Evolutionary conservation across 1,140 invertebrate genomes (phyloP).

Genomic region (Liolophura sinensis): DNA sequence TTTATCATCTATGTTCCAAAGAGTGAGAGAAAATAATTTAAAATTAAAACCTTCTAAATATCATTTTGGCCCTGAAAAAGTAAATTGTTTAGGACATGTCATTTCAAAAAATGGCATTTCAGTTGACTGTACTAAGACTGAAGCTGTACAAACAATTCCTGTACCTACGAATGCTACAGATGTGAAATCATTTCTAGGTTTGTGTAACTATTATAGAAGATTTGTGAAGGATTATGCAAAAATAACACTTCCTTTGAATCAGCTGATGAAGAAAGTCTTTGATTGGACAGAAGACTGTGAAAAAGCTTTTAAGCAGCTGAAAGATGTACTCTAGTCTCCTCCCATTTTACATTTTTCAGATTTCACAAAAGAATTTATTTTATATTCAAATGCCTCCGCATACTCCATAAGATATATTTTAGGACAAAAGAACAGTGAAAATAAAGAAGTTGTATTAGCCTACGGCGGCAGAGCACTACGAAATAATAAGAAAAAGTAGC

Average conservation of each 20-base stretch:
- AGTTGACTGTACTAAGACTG: conserved; percentile 24
- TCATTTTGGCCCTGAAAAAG: background rate
- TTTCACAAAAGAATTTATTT: conserved; percentile 2
- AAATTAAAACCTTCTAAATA: conserved; percentile 4
- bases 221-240: conserved; percentile 24
- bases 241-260: conserved; percentile 17
- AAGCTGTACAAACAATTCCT: conserved; percentile 26
- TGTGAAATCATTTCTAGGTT: conserved; percentile 31
- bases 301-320: conserved; percentile 18
- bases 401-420: too few species aligned
- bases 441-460: too few species aligned
- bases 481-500: background rate
- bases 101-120: conserved; percentile 14
- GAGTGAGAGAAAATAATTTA: background rate
- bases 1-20: conserved; percentile 7
- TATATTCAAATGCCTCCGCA: conserved; percentile 9
- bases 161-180: conserved; percentile 24
- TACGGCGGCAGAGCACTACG: too few species aligned
- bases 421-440: too few species aligned
- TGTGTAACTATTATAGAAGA: conserved; percentile 20
- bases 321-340: conserved; percentile 5
- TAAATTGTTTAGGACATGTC: conserved; percentile 1
- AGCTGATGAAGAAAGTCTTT: conserved; percentile 46
- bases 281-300: conserved; percentile 15
- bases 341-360: conserved; percentile 13